Conservation (phyloP, 92 coral and sea anemone genomes). For the Epizoanthus scotinus region DNA sequence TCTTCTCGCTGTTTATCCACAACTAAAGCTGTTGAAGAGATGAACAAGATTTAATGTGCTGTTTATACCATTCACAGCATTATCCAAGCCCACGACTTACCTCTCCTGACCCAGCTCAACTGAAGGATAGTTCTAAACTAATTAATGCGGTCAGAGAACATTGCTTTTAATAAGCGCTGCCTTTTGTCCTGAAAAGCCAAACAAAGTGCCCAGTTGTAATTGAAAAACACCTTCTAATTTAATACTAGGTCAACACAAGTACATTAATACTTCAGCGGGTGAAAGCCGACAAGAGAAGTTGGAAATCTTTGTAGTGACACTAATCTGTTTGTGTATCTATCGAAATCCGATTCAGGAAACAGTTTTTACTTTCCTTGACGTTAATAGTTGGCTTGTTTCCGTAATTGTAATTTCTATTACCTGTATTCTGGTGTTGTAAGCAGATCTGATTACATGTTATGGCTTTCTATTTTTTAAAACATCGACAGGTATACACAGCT, state of each 20-base stretch:
- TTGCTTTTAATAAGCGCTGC: neutral
- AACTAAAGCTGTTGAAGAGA: neutral
- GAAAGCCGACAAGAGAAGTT: neutral
- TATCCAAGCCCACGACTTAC: neutral
- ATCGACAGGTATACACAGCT: no score
- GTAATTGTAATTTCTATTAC: no score
- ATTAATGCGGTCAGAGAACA: neutral
- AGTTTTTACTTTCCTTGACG: no score
- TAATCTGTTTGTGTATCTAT: neutral
- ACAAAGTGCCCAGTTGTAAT: constrained; percentile 30
- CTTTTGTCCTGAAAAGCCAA: constrained; percentile 25
- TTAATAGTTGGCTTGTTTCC: no score
- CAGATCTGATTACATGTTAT: no score
- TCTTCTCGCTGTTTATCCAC: neutral
- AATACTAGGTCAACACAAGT: constrained; percentile 16
- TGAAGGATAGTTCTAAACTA: neutral
- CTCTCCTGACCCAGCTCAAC: neutral
- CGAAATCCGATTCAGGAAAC: no score
- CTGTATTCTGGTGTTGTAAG: no score
- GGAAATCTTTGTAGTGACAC: neutral
- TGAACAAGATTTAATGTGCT: neutral
- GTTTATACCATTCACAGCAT: neutral
- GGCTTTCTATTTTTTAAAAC: no score
- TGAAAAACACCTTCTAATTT: constrained; percentile 22
- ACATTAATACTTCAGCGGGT: constrained; percentile 11